Evolutionary conservation across 2,888 invertebrate species (phyloP).

Genomic region (Acrobasis consociella): DNA sequence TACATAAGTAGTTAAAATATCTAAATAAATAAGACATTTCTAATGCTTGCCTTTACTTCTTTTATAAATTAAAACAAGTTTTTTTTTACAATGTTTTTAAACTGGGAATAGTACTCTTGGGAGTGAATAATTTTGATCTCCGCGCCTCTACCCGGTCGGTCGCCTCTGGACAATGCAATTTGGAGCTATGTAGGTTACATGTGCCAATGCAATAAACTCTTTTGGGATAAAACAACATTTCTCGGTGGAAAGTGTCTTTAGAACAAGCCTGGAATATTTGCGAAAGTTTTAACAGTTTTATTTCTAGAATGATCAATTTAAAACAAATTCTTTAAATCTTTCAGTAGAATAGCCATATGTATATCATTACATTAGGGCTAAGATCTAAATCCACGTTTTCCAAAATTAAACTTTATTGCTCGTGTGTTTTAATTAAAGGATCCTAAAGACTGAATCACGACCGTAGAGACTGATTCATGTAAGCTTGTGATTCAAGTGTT

Average conservation of each 20-base stretch:
- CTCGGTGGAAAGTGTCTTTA: background rate
- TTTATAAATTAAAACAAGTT: too few species aligned
- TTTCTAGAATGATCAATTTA: background rate
- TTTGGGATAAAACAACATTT: background rate
- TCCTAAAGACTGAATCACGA: too few species aligned
- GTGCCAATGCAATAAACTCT: conserved; percentile 1
- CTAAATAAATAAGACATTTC: too few species aligned
- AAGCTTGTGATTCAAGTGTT: too few species aligned
- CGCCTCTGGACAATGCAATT: background rate
- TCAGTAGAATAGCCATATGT: background rate
- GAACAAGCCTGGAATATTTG: background rate
- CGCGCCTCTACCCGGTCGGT: background rate
- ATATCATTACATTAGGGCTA: background rate
- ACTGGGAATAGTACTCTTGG: background rate
- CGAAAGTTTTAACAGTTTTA: too few species aligned
- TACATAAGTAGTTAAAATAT: too few species aligned
- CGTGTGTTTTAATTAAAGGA: too few species aligned
- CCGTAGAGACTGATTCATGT: too few species aligned
- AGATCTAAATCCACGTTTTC: background rate
- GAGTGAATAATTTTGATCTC: background rate
- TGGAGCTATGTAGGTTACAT: background rate
- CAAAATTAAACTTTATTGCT: background rate
- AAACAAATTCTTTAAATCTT: background rate
- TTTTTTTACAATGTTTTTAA: too few species aligned
- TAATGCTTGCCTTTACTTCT: too few species aligned